Conservation (phyloP, 2,888 invertebrate species). For the Agrotis clavis region DNA sequence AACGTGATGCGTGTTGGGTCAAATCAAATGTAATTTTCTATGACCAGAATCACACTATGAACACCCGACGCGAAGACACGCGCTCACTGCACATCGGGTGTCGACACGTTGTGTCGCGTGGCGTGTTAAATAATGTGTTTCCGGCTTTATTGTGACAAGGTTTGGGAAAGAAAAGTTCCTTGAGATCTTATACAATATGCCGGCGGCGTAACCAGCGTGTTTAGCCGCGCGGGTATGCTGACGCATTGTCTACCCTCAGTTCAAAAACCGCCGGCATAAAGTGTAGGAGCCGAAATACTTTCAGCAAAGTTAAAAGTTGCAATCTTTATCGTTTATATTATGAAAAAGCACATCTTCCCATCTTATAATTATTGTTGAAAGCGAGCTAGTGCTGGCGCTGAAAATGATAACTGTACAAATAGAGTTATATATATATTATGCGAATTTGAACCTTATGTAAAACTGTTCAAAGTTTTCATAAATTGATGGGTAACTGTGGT, state of each 20-base stretch:
- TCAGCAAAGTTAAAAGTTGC: not conserved
- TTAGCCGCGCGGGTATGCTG: no score
- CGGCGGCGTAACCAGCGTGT: no score
- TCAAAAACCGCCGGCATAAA: no score
- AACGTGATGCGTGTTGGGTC: no score
- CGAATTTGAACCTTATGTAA: slow-evolving; percentile 3
- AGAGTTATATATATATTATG: slow-evolving; percentile 11
- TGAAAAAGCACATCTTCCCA: slow-evolving; percentile 25
- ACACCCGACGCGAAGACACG: no score
- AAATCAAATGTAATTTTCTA: no score
- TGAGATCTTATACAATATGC: no score
- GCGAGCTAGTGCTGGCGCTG: slow-evolving; percentile 19
- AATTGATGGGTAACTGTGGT: slow-evolving; percentile 19
- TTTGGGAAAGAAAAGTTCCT: not conserved
- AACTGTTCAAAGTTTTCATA: slow-evolving; percentile 15
- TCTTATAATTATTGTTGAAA: not conserved
- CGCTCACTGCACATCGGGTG: no score
- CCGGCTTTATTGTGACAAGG: not conserved
- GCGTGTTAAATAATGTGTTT: no score
- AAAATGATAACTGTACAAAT: not conserved
- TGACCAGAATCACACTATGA: no score
- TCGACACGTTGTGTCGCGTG: no score
- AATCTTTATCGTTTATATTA: slow-evolving; percentile 1
- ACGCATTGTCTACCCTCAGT: no score
- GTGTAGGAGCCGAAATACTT: not conserved